These are phyloP conservation scores for Catocala sponsa DNA, from an alignment of 2,888 invertebrate genomes.

Conservation along the genomic window DNA sequence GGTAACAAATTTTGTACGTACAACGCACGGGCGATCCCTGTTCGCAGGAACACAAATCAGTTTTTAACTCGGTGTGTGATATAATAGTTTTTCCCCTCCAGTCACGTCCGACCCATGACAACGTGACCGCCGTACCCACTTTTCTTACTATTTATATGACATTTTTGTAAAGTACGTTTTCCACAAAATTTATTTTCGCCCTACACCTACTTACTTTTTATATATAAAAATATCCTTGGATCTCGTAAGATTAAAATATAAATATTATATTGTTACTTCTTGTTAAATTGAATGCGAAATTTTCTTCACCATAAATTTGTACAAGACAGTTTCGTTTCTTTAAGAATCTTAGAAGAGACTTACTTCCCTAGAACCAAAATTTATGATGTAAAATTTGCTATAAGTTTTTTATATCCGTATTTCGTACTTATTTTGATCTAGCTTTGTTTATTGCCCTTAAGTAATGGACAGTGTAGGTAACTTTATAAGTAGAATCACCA, in stretches of 20 bases:
- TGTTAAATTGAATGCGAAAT: slow-evolving; percentile 2
- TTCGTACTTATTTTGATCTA: slow-evolving; percentile 2
- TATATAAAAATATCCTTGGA: background rate
- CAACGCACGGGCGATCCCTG: too few relatives aligned
- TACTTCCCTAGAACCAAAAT: slow-evolving; percentile 1
- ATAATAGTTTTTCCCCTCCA: slow-evolving; percentile 36
- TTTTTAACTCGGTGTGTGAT: slow-evolving; percentile 27
- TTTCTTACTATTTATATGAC: slow-evolving; percentile 27
- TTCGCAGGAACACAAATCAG: slow-evolving; percentile 33
- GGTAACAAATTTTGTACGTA: too few relatives aligned
- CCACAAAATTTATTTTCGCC: slow-evolving; percentile 1
- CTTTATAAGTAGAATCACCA: slow-evolving; percentile 3
- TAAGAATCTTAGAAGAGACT: background rate
- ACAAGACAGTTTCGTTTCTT: slow-evolving; percentile 8
- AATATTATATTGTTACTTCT: slow-evolving; percentile 11
- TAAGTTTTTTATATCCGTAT: background rate
- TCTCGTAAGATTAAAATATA: slow-evolving; percentile 8
- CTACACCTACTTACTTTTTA: slow-evolving; percentile 2
- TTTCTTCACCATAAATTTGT: slow-evolving; percentile 6
- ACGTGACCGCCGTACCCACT: slow-evolving; percentile 31
- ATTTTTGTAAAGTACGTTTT: slow-evolving; percentile 15
- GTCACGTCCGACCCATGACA: slow-evolving; percentile 44
- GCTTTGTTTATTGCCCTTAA: background rate
- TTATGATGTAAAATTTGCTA: background rate
- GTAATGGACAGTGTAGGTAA: background rate